Percentiles rank a stretch among this genome's conserved stretches.
Conservation (phyloP, 37 sponge, comb jelly and placozoan species). For the Diacarnus erythraeanus region DNA sequence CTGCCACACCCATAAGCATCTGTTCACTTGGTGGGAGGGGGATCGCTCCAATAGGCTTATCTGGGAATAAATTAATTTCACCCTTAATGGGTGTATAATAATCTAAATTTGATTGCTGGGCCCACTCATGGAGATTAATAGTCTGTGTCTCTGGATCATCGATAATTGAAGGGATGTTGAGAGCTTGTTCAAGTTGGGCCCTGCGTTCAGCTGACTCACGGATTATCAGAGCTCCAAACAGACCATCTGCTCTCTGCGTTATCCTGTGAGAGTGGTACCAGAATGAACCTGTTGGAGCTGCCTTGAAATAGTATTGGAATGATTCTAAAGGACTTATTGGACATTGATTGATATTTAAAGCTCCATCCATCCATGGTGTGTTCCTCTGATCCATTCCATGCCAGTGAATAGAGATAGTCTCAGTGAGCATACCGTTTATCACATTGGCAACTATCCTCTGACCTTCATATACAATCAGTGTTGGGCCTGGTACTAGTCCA, state of each 20-base stretch:
- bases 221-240: constrained; percentile 76
- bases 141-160: constrained; percentile 60
- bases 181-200: not conserved
- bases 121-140: constrained; percentile 70
- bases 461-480: constrained; percentile 54
- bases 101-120: constrained; percentile 17
- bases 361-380: constrained; percentile 85
- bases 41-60: constrained; percentile 8
- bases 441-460: constrained; percentile 49
- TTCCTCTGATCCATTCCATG: constrained; percentile 76
- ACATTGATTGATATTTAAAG: constrained; percentile 58
- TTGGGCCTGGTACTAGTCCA: constrained; percentile 58
- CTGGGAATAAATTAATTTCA: constrained; percentile 15
- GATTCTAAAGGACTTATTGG: constrained; percentile 45
- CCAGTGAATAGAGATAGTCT: constrained; percentile 79
- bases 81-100: constrained; percentile 16
- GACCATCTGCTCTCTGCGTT: constrained; percentile 74
- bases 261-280: constrained; percentile 89
- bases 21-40: constrained; percentile 15
- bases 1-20: not conserved
- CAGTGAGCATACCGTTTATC: constrained; percentile 48
- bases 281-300: constrained; percentile 62
- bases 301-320: constrained; percentile 70
- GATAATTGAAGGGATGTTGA: not conserved
- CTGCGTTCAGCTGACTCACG: constrained; percentile 38